Evolutionary conservation across 2,797 vertebrate species (phyloP).

Genomic region (Craterocephalus amniculus): DNA sequence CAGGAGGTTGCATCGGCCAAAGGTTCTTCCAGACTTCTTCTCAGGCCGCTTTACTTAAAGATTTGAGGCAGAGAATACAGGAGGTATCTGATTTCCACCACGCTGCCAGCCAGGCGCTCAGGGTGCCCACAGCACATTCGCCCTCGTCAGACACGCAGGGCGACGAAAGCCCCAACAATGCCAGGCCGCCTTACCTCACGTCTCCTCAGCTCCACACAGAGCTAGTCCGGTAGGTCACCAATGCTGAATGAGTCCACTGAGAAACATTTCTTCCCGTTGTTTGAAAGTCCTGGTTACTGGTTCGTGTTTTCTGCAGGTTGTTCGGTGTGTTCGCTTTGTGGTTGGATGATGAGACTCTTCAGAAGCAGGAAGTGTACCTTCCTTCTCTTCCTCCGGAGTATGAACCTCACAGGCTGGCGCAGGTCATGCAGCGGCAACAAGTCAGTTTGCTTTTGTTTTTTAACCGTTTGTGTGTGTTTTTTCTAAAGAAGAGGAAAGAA

Average conservation of each 20-base stretch:
- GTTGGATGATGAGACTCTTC: conserved; percentile 95
- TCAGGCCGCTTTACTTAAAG: conserved; percentile 85
- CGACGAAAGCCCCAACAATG: conserved; percentile 62
- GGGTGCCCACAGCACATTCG: conserved; percentile 78
- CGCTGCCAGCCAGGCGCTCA: conserved; percentile 90
- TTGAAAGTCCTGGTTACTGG: not conserved
- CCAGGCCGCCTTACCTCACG: conserved; percentile 79
- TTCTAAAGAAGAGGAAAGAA: not conserved
- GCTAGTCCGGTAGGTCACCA: conserved; percentile 87
- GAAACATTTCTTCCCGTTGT: conserved; percentile 1
- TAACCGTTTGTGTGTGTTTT: not conserved
- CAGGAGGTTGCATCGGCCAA: conserved; percentile 92
- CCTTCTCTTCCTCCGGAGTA: conserved; percentile 94
- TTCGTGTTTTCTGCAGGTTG: conserved; percentile 81
- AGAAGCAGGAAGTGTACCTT: conserved; percentile 92
- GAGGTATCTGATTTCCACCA: conserved; percentile 97
- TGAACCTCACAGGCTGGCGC: conserved; percentile 90
- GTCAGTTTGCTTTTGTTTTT: conserved; percentile 51
- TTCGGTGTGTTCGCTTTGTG: conserved; percentile 93
- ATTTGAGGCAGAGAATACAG: conserved; percentile 89
- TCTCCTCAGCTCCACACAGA: conserved; percentile 93
- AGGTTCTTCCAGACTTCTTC: conserved; percentile 90
- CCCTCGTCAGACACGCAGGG: conserved; percentile 73
- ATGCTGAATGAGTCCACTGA: not conserved
- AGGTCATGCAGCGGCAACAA: conserved; percentile 93